Conservation (phyloP, 2,113 vertebrate species). For the Hymenochirus boettgeri region DNA sequence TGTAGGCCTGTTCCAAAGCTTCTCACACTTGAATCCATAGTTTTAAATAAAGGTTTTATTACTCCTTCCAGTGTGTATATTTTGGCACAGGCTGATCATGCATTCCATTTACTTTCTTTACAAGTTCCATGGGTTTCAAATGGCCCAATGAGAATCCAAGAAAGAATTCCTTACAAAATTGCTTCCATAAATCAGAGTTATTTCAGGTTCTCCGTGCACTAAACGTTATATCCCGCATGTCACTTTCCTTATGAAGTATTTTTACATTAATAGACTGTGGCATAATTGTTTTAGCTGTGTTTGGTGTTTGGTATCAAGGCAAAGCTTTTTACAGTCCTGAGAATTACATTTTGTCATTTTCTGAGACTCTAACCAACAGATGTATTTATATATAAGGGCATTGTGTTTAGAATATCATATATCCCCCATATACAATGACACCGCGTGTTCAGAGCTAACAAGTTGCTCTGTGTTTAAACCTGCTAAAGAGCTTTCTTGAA, state of each 20-base stretch:
- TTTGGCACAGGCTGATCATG: neutral
- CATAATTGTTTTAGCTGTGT: neutral
- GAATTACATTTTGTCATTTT: too few relatives aligned
- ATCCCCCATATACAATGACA: too few relatives aligned
- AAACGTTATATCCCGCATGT: neutral
- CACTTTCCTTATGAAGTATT: neutral
- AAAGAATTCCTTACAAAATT: neutral
- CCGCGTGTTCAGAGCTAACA: too few relatives aligned
- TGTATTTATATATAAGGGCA: too few relatives aligned
- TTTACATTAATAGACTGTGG: neutral
- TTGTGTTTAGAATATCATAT: too few relatives aligned
- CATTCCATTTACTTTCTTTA: neutral
- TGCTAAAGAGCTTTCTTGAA: too few relatives aligned
- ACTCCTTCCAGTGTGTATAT: slow-evolving; percentile 8
- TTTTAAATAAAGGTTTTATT: slow-evolving; percentile 9
- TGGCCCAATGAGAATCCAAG: neutral
- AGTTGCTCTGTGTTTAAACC: too few relatives aligned
- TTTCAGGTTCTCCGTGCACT: neutral
- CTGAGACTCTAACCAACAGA: too few relatives aligned
- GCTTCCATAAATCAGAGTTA: neutral
- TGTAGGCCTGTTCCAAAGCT: neutral
- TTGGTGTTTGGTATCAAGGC: too few relatives aligned
- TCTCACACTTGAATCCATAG: slow-evolving; percentile 18
- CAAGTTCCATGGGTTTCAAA: slow-evolving; percentile 6
- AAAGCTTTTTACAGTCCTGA: too few relatives aligned